These are phyloP conservation scores for Otis tarda DNA, from an alignment of 2,113 vertebrate species.

Conservation along the genomic window DNA sequence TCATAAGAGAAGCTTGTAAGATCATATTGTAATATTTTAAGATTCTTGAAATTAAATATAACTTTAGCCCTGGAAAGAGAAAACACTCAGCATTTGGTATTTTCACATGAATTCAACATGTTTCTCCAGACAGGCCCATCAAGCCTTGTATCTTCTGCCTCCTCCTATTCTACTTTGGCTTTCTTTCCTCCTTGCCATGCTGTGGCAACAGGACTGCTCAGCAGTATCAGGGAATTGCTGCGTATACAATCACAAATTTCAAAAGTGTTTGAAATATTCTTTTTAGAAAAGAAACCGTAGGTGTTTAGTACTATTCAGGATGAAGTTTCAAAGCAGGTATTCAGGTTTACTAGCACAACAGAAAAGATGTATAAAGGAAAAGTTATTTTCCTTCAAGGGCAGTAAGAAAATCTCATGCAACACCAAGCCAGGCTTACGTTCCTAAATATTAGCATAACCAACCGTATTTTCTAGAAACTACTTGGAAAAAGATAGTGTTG, in stretches of 20 bases:
- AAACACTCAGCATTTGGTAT: neutral
- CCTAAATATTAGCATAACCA: neutral
- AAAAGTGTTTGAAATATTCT: neutral
- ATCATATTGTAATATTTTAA: too few species aligned
- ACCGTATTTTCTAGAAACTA: neutral
- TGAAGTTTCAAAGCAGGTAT: neutral
- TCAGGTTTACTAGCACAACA: neutral
- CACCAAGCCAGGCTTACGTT: neutral
- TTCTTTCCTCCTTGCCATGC: neutral
- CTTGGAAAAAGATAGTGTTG: neutral
- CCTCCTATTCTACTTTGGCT: neutral
- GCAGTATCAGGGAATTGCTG: neutral
- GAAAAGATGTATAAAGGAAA: neutral
- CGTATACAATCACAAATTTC: neutral
- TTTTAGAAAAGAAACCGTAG: neutral
- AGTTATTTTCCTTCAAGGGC: neutral
- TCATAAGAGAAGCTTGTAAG: too few species aligned
- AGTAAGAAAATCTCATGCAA: neutral
- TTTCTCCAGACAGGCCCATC: neutral
- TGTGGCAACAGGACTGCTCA: neutral
- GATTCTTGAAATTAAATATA: too few species aligned
- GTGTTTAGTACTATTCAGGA: neutral
- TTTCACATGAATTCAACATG: neutral
- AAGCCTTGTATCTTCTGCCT: neutral
- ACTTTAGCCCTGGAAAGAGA: neutral